Evolutionary conservation across 2,888 invertebrate species (phyloP).

Genomic region (Caradrina clavipalpis): DNA sequence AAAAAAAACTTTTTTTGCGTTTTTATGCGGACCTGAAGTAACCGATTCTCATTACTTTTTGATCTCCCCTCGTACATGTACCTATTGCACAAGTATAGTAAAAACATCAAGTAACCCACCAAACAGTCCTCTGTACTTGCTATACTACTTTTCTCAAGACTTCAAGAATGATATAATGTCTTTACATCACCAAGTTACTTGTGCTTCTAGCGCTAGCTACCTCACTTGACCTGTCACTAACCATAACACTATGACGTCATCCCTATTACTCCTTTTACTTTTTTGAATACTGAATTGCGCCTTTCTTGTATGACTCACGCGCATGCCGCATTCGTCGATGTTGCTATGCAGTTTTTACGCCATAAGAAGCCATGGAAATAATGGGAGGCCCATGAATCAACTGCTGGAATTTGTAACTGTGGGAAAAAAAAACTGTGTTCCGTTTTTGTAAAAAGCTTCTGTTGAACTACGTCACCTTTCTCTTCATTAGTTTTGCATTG

Average conservation of each 20-base stretch:
- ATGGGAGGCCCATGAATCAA: slow-evolving; percentile 12
- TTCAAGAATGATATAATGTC: slow-evolving; percentile 11
- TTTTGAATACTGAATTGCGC: slow-evolving; percentile 36
- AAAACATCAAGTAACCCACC: too few relatives aligned
- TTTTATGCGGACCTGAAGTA: too few relatives aligned
- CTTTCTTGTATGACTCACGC: slow-evolving; percentile 44
- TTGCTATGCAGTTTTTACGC: slow-evolving; percentile 33
- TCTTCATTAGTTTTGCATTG: neutral
- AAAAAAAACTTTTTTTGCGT: too few relatives aligned
- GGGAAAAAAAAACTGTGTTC: neutral
- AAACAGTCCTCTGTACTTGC: neutral
- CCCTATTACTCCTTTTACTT: slow-evolving; percentile 39
- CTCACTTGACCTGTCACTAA: neutral
- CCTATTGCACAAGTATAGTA: too few relatives aligned
- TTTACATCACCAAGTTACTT: slow-evolving; percentile 15
- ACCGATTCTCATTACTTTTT: too few relatives aligned
- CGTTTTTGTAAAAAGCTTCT: neutral
- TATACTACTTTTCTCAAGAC: too few relatives aligned
- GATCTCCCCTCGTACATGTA: too few relatives aligned
- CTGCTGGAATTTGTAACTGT: slow-evolving; percentile 2
- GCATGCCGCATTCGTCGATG: slow-evolving; percentile 25
- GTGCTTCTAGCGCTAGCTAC: neutral
- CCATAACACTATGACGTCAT: slow-evolving; percentile 44
- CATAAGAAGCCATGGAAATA: slow-evolving; percentile 8
- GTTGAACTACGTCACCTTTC: neutral